Evolutionary conservation across 2,113 vertebrate species (phyloP).

Genomic region (Neotragus moschatus): DNA sequence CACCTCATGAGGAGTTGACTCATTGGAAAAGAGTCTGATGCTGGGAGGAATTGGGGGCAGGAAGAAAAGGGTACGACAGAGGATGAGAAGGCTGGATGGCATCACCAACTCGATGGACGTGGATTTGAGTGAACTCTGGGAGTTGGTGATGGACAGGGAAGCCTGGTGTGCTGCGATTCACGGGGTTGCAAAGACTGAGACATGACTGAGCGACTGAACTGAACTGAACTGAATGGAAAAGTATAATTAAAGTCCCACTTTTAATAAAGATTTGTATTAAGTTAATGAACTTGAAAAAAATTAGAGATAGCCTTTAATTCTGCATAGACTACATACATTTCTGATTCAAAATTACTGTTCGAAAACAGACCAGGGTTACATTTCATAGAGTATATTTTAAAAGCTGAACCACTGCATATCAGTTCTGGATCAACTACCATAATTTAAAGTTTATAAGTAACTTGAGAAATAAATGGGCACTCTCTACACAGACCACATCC

Average conservation of each 20-base stretch:
- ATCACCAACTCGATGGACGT: too few species aligned
- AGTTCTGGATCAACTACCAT: background rate
- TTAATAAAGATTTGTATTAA: background rate
- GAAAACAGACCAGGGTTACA: background rate
- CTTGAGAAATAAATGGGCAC: background rate
- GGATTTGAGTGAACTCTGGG: too few species aligned
- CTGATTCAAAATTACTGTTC: background rate
- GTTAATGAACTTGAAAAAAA: background rate
- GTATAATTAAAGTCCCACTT: background rate
- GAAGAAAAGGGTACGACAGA: rapidly evolving
- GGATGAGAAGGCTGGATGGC: too few species aligned
- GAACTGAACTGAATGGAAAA: too few species aligned
- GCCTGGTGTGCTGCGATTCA: too few species aligned
- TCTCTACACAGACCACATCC: background rate
- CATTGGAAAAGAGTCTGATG: too few species aligned
- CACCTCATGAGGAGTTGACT: too few species aligned
- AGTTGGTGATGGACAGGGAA: too few species aligned
- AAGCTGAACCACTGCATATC: background rate
- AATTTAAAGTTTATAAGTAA: background rate
- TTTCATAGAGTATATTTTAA: background rate
- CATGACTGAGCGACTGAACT: too few species aligned
- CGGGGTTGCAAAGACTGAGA: too few species aligned
- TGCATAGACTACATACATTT: background rate
- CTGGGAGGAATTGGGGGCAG: too few species aligned
- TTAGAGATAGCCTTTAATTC: background rate